A percentile compares a stretch with the other conserved stretches of the same genome.
phyloP scores from a whole-genome alignment of 2,113 vertebrate species.

The Amblyopsis rosae region DNA sequence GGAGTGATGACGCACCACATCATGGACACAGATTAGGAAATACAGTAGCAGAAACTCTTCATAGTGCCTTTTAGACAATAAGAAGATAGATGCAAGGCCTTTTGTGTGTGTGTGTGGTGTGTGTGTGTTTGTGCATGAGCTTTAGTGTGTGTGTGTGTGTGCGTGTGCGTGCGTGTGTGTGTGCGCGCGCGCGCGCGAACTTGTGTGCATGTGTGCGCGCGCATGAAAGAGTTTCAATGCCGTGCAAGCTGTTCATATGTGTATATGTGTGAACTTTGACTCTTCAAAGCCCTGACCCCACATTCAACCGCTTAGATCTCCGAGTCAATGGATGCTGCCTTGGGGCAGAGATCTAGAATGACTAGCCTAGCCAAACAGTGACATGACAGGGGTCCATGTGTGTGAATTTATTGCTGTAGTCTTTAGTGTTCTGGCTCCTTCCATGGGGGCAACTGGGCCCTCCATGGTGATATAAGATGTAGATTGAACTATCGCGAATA shows the following conservation, averaged over 20 bases:
- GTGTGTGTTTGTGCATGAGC: background rate
- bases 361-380: background rate
- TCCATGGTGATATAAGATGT: background rate
- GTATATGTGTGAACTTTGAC: conserved; percentile 37
- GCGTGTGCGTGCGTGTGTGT: background rate
- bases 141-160: background rate
- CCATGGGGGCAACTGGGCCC: conserved; percentile 4
- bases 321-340: conserved; percentile 3
- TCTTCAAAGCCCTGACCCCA: conserved; percentile 1
- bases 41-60: too few relatives aligned
- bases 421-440: conserved; percentile 12
- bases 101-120: background rate
- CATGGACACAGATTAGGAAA: too few relatives aligned
- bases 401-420: conserved; percentile 10
- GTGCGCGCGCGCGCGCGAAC: background rate
- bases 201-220: background rate
- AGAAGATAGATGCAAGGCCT: too few relatives aligned
- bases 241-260: background rate
- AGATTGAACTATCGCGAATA: background rate
- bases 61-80: too few relatives aligned
- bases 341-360: conserved; percentile 11
- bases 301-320: conserved; percentile 33
- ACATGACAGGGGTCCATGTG: background rate
- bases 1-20: too few relatives aligned
- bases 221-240: background rate